Evolutionary conservation across 2,113 vertebrate species (phyloP).

Genomic region (Ictalurus punctatus): DNA sequence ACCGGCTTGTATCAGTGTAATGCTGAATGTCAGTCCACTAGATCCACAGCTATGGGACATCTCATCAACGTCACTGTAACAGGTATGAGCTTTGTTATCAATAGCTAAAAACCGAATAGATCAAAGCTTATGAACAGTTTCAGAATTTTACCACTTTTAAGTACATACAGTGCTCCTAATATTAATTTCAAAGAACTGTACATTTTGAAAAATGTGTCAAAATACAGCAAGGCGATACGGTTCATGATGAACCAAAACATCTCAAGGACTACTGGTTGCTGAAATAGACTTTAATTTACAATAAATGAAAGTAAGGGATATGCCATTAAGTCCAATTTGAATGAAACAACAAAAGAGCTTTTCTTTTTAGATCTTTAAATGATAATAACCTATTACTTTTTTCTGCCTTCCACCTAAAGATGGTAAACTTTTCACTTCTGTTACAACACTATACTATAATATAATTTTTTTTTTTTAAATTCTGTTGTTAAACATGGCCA

Average conservation of each 20-base stretch:
- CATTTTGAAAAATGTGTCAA: background rate
- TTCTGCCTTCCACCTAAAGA: background rate
- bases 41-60: constrained; percentile 24
- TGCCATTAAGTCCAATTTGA: background rate
- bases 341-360: background rate
- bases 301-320: background rate
- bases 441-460: too few relatives aligned
- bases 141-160: too few relatives aligned
- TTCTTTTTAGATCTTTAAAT: too few relatives aligned
- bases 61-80: constrained; percentile 25
- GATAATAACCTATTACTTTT: background rate
- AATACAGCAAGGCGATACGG: background rate
- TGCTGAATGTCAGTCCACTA: constrained; percentile 11
- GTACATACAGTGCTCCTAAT: background rate
- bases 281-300: background rate
- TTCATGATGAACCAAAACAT: background rate
- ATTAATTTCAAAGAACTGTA: background rate
- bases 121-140: background rate
- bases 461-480: too few relatives aligned
- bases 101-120: background rate
- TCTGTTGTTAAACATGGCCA: background rate
- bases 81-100: constrained; percentile 30
- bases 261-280: background rate
- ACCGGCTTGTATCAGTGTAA: constrained; percentile 29
- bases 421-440: background rate